Conservation (phyloP, 2,888 invertebrate species). For the Drosophila barbarae region DNA sequence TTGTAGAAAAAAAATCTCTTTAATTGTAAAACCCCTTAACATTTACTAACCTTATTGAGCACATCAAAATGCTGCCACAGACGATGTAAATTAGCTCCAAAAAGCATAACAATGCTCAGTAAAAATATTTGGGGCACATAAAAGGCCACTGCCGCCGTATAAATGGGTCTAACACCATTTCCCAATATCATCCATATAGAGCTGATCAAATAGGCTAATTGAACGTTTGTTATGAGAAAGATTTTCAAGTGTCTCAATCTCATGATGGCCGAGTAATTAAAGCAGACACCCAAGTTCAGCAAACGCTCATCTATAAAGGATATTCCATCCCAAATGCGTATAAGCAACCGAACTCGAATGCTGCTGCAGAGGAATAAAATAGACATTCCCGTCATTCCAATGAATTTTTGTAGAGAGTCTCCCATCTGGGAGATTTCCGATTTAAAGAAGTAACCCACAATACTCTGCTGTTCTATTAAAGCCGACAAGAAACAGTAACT, state of each 20-base stretch:
- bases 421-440: constrained; percentile 78
- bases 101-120: constrained; percentile 74
- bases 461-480: constrained; percentile 73
- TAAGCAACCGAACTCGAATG: constrained; percentile 62
- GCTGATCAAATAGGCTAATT: constrained; percentile 70
- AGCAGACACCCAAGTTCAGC: constrained; percentile 70
- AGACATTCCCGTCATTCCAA: constrained; percentile 75
- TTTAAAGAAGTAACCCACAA: constrained; percentile 78
- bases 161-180: constrained; percentile 74
- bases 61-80: constrained; percentile 71
- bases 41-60: constrained; percentile 72
- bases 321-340: constrained; percentile 65
- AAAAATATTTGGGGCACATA: constrained; percentile 77
- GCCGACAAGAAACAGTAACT: constrained; percentile 76
- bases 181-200: constrained; percentile 71
- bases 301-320: constrained; percentile 64
- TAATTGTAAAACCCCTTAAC: not conserved
- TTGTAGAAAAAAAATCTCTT: not conserved
- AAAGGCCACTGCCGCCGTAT: constrained; percentile 76
- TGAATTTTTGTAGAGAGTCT: constrained; percentile 77
- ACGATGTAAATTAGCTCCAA: constrained; percentile 68
- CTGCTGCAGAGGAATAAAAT: constrained; percentile 73
- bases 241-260: constrained; percentile 64
- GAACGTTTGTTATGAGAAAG: constrained; percentile 59
- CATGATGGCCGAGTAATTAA: constrained; percentile 75